These are phyloP conservation scores for Scaptomyza tumidula DNA, from an alignment of 2,888 invertebrate genomes.

Conservation along the genomic window DNA sequence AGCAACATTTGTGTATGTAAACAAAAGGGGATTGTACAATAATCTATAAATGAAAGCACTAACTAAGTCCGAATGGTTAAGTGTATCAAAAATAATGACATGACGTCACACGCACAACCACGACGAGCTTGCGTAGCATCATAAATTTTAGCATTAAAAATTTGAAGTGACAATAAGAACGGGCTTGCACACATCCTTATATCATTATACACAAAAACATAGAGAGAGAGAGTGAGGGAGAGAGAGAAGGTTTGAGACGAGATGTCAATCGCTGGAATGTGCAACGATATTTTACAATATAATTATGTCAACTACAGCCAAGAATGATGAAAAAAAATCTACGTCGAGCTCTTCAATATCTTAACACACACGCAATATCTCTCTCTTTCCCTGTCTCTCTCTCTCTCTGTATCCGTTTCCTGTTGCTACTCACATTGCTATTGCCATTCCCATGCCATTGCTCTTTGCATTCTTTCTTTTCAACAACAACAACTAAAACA, in stretches of 20 bases:
- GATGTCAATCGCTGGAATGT: slow-evolving; percentile 26
- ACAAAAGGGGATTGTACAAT: too few species aligned
- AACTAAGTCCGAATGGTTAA: slow-evolving; percentile 31
- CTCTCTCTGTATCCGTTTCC: neutral
- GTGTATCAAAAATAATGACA: slow-evolving; percentile 55
- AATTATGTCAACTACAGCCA: slow-evolving; percentile 73
- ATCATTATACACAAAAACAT: slow-evolving; percentile 47
- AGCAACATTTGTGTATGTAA: too few species aligned
- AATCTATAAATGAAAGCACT: neutral
- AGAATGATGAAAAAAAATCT: slow-evolving; percentile 63
- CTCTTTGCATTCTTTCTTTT: too few species aligned
- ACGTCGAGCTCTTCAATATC: slow-evolving; percentile 65
- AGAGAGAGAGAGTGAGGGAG: neutral
- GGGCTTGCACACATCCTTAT: slow-evolving; percentile 60
- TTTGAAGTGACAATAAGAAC: slow-evolving; percentile 14
- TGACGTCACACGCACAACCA: slow-evolving; percentile 43
- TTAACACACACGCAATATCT: slow-evolving; percentile 44
- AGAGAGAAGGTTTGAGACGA: neutral
- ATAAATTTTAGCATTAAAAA: slow-evolving; percentile 66
- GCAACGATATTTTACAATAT: slow-evolving; percentile 78
- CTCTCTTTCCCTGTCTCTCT: neutral
- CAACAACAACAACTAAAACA: neutral
- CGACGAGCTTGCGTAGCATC: slow-evolving; percentile 31
- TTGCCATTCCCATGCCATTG: neutral
- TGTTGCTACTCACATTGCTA: slow-evolving; percentile 1